Evolutionary conservation across 2,113 vertebrate genomes (phyloP).

Genomic region (Mustela lutreola): DNA sequence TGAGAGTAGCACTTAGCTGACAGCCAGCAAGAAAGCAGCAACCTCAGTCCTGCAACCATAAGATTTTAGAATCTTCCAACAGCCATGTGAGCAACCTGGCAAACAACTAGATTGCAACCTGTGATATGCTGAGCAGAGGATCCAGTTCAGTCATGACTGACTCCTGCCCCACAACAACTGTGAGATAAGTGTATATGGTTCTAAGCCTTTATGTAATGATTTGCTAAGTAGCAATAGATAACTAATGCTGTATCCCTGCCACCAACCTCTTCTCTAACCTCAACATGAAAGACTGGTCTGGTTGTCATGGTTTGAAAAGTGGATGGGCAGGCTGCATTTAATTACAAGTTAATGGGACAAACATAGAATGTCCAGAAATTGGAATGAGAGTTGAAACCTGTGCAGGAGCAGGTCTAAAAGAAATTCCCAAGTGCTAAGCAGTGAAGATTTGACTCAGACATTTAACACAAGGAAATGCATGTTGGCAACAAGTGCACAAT

Average conservation of each 20-base stretch:
- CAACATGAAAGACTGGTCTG: neutral
- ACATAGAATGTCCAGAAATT: neutral
- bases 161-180: neutral
- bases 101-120: neutral
- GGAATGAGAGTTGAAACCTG: neutral
- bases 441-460: neutral
- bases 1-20: neutral
- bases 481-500: neutral
- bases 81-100: neutral
- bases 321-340: neutral
- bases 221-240: neutral
- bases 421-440: neutral
- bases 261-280: neutral
- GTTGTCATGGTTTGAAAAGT: constrained; percentile 4
- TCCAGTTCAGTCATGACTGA: neutral
- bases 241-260: neutral
- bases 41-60: neutral
- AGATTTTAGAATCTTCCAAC: neutral
- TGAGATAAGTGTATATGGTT: neutral
- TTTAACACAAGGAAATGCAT: neutral
- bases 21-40: neutral
- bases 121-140: neutral
- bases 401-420: neutral
- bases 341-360: neutral
- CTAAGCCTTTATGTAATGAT: constrained; percentile 3